Base-by-base conservation (phyloP, 2,113 vertebrate species). In the Caranx melampygus region DNA sequence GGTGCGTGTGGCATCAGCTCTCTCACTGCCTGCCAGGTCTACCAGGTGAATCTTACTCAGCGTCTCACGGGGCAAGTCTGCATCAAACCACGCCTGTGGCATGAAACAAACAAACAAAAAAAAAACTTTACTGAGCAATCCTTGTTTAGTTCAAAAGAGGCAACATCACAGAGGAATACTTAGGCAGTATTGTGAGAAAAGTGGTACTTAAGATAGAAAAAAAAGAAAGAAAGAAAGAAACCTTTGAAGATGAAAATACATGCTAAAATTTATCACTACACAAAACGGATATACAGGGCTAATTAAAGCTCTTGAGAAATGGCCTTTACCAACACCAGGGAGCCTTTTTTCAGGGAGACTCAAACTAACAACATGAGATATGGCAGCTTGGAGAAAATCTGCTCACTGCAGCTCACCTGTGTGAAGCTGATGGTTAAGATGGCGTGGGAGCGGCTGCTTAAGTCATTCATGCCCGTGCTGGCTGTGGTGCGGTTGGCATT, bases 41-140 rank as follows among this genome's bases (percentile, higher is more conserved):
- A 99, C 98, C 84, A 99, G 92, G 92, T 99, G 97, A 93, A 98
- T 98, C 93, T 99, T 99, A 94, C 98, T 99, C 86, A 96, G 92
- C 0, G 94, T 98, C 91, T 99, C 97, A 78, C 95, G 95, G 0
- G 97, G 97, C 95, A 97, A 95, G 92, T 96, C 96, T 0, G 94
- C 94, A 80, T 99, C 97, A 88, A 98, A 98, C 93, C 96, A 96
- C 2, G 96, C 96, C 97, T 99, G 90, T 0, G 76, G 78, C 52
- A 55, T 49, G 7, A 63, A 40, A 45, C 57, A 62, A 85, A 15
- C 80, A 14, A 37, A n/a, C n/a, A 37, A 37, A 37, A 37, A 37
- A 37, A 62, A 62, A 85, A 16, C 81, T 12, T 68, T 47, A 37
- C 18, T 3, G 34, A 51, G 70, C 37, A 72, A 26, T 65, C 20